Conservation (phyloP, 92 coral and sea anemone genomes). For the Zoanthus sansibaricus region DNA sequence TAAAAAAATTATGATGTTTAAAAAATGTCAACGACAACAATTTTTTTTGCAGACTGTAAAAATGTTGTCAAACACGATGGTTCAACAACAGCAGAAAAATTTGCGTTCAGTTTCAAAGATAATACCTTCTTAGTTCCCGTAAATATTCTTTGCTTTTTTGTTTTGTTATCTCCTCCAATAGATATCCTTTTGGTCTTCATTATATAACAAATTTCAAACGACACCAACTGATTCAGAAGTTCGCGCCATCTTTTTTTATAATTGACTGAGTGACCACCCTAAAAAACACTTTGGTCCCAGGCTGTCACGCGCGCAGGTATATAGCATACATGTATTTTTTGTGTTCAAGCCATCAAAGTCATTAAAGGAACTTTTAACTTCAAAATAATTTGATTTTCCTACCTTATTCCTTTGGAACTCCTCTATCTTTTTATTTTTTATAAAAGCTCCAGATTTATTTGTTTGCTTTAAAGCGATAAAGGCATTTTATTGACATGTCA, state of each 20-base stretch:
- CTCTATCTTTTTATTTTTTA: too few species aligned
- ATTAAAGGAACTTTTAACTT: too few species aligned
- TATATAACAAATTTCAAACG: background rate
- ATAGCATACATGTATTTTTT: background rate
- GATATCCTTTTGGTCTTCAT: conserved; percentile 35
- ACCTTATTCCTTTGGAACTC: too few species aligned
- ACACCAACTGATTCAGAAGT: conserved; percentile 36
- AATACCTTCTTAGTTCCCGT: conserved; percentile 31
- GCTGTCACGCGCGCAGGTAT: background rate
- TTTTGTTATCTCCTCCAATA: conserved; percentile 14
- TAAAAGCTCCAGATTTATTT: too few species aligned
- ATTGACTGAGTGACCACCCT: conserved; percentile 30
- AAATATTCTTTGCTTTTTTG: conserved; percentile 22
- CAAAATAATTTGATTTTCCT: too few species aligned
- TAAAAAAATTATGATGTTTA: too few species aligned
- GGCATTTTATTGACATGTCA: too few species aligned
- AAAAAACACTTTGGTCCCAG: background rate
- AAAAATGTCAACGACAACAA: background rate
- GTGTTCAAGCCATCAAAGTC: too few species aligned
- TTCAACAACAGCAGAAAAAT: background rate
- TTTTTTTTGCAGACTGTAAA: background rate
- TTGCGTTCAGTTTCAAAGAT: background rate
- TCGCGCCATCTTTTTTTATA: conserved; percentile 44
- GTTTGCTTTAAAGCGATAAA: too few species aligned
- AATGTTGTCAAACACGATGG: background rate